Evolutionary conservation across 1,140 invertebrate genomes (phyloP).

Genomic region (Euura lappo): DNA sequence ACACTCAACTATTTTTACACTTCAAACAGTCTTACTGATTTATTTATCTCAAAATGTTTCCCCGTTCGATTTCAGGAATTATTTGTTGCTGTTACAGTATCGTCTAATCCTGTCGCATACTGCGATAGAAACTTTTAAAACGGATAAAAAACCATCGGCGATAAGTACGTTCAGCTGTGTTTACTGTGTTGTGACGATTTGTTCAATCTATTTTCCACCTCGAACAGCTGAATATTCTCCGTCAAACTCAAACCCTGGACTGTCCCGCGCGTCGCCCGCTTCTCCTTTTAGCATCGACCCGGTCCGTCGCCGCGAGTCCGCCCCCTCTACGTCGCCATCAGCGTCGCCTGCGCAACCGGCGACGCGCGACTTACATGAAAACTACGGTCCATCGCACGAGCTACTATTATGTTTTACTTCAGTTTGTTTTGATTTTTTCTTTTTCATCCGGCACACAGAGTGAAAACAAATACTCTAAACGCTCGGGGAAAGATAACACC

Average conservation of each 20-base stretch:
- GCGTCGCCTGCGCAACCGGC: background rate
- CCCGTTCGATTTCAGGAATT: too few species aligned
- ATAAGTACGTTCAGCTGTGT: background rate
- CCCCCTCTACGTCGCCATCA: slow-evolving; percentile 14
- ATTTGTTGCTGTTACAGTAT: background rate
- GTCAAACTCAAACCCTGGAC: slow-evolving; percentile 28
- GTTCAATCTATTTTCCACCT: background rate
- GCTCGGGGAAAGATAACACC: too few species aligned
- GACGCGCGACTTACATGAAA: background rate
- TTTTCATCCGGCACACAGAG: too few species aligned
- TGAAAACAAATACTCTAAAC: too few species aligned
- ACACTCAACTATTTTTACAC: slow-evolving; percentile 1
- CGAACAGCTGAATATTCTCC: background rate
- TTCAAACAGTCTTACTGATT: background rate
- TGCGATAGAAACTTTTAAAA: too few species aligned
- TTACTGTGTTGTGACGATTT: background rate
- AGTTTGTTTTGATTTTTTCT: too few species aligned
- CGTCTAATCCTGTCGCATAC: background rate
- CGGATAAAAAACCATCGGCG: too few species aligned
- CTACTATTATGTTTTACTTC: background rate
- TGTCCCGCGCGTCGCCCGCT: slow-evolving; percentile 31
- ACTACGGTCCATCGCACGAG: background rate
- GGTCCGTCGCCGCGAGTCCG: slow-evolving; percentile 23
- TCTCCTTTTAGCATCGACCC: slow-evolving; percentile 48
- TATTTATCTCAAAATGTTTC: background rate